Evolutionary conservation across 2,113 vertebrate genomes (phyloP).

Genomic region (Acanthochromis polyacanthus): DNA sequence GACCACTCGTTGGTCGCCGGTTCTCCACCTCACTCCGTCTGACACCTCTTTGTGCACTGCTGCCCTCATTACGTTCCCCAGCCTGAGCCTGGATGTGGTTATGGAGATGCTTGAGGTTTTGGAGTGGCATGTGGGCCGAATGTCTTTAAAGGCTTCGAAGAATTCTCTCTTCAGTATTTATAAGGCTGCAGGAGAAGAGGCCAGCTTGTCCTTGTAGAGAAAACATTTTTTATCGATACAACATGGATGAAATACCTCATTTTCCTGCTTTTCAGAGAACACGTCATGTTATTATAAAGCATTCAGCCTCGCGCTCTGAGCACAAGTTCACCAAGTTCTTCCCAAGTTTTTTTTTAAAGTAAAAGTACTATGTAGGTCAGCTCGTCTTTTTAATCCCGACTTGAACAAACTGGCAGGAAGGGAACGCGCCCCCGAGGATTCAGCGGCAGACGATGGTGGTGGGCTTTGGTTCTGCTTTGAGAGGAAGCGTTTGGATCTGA

Average conservation of each 20-base stretch:
- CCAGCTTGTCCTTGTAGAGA: not conserved
- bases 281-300: constrained; percentile 20
- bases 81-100: constrained; percentile 46
- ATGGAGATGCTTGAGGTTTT: constrained; percentile 47
- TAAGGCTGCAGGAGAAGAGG: constrained; percentile 4
- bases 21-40: constrained; percentile 60
- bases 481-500: constrained; percentile 79
- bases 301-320: constrained; percentile 42
- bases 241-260: constrained; percentile 4
- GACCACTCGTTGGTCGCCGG: constrained; percentile 46
- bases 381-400: constrained; percentile 75
- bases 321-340: constrained; percentile 75
- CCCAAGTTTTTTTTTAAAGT: constrained; percentile 49
- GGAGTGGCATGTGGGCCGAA: constrained; percentile 41
- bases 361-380: constrained; percentile 82
- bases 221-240: not conserved
- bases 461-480: constrained; percentile 81
- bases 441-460: constrained; percentile 69
- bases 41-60: constrained; percentile 64
- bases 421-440: constrained; percentile 73
- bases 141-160: constrained; percentile 42
- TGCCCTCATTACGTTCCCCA: constrained; percentile 58
- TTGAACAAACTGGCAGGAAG: constrained; percentile 81
- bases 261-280: constrained; percentile 41
- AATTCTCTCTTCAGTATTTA: constrained; percentile 24